phyloP scores from a whole-genome alignment of 1,140 invertebrate species.

The Antheraea pernyi region DNA sequence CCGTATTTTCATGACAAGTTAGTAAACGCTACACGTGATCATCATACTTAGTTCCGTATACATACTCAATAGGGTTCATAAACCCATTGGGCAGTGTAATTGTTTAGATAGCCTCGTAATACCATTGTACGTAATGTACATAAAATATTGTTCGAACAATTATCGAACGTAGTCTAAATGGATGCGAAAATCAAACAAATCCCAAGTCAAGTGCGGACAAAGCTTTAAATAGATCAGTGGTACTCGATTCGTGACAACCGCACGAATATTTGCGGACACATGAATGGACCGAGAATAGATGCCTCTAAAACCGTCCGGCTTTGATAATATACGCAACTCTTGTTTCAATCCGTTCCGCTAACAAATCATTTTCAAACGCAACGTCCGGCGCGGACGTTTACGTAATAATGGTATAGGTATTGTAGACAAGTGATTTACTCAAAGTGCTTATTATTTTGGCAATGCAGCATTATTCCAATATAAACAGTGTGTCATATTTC shows the following conservation, averaged over 20 bases:
- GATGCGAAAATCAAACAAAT: conserved; percentile 47
- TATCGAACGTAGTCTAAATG: conserved; percentile 42
- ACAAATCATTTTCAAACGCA: conserved; percentile 36
- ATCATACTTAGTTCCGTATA: not conserved
- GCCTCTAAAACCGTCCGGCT: conserved; percentile 42
- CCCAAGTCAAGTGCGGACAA: conserved; percentile 37
- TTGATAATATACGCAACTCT: conserved; percentile 42
- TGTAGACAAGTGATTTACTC: conserved; percentile 22
- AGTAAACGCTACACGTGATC: conserved; percentile 4
- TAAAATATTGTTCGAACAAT: conserved; percentile 36
- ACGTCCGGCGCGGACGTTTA: conserved; percentile 30
- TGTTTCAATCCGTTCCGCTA: conserved; percentile 40
- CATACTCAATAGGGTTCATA: conserved; percentile 5
- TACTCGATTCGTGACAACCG: conserved; percentile 24
- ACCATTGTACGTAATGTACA: conserved; percentile 15
- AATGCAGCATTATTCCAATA: conserved; percentile 5
- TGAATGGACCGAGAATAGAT: conserved; percentile 57
- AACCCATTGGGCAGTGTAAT: conserved; percentile 5
- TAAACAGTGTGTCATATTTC: conserved; percentile 20
- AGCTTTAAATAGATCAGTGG: conserved; percentile 48
- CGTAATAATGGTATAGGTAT: conserved; percentile 33
- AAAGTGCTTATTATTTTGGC: conserved; percentile 25
- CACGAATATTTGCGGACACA: conserved; percentile 31
- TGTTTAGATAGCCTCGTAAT: conserved; percentile 14
- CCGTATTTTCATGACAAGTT: not conserved